Evolutionary conservation across 2,113 vertebrate genomes (phyloP).

Genomic region (Xyliphius kryptos): DNA sequence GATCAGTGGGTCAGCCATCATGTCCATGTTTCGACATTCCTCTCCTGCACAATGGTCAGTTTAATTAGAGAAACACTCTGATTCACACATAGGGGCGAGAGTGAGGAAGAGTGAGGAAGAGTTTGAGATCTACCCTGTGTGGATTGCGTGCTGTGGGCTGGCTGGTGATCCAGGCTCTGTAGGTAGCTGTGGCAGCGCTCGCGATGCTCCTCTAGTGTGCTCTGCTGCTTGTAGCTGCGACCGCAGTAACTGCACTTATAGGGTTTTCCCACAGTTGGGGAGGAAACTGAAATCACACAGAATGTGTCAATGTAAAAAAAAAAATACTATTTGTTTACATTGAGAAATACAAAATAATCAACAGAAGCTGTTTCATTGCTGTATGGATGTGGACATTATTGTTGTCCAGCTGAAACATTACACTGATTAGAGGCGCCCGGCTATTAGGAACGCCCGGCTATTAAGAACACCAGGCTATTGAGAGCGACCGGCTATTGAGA

Average conservation of each 20-base stretch:
- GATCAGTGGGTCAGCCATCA: slow-evolving; percentile 72
- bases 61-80: not conserved
- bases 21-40: slow-evolving; percentile 78
- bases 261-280: slow-evolving; percentile 85
- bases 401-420: too few relatives aligned
- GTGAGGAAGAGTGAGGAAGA: too few relatives aligned
- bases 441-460: too few relatives aligned
- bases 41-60: slow-evolving; percentile 62
- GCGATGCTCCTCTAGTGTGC: slow-evolving; percentile 87
- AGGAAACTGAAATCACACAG: slow-evolving; percentile 80
- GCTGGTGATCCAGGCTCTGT: slow-evolving; percentile 77
- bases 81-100: not conserved
- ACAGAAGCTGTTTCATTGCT: too few relatives aligned
- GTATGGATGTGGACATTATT: too few relatives aligned
- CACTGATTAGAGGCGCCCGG: too few relatives aligned
- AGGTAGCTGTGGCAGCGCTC: slow-evolving; percentile 86
- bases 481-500: too few relatives aligned
- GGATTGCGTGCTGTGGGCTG: slow-evolving; percentile 62
- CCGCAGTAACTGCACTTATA: slow-evolving; percentile 95
- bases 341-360: not conserved
- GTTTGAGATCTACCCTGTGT: slow-evolving; percentile 54
- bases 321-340: not conserved
- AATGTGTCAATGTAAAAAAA: too few relatives aligned
- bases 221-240: slow-evolving; percentile 94
- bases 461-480: too few relatives aligned